phyloP scores from a whole-genome alignment of 2,888 invertebrate species.

The Globia sparganii region DNA sequence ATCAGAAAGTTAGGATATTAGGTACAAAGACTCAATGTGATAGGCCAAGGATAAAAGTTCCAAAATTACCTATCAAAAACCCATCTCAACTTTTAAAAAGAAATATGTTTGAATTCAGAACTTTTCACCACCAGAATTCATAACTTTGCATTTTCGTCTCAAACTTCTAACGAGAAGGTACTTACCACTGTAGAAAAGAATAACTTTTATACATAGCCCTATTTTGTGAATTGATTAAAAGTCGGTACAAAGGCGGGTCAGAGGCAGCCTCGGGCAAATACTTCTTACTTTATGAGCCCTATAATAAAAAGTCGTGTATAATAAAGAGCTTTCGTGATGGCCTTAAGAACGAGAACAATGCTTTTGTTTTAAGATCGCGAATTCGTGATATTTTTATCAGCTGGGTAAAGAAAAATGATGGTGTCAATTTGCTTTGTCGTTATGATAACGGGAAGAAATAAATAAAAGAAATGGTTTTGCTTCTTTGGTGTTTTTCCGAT shows the following conservation, averaged over 20 bases:
- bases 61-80: background rate
- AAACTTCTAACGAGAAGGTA: slow-evolving; percentile 8
- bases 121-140: slow-evolving; percentile 6
- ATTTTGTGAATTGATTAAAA: slow-evolving; percentile 59
- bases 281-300: slow-evolving; percentile 43
- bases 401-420: background rate
- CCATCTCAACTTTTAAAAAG: background rate
- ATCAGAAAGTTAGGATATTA: background rate
- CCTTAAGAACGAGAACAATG: background rate
- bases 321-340: slow-evolving; percentile 35
- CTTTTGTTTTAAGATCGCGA: slow-evolving; percentile 29
- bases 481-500: background rate
- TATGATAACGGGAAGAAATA: background rate
- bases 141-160: slow-evolving; percentile 26
- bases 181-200: background rate
- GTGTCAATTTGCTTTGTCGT: background rate
- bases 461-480: background rate
- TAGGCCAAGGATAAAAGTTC: background rate
- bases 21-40: background rate
- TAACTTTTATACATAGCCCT: slow-evolving; percentile 6
- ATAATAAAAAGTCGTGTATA: slow-evolving; percentile 50
- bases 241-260: slow-evolving; percentile 42
- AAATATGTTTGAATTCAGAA: slow-evolving; percentile 1
- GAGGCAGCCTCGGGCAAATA: slow-evolving; percentile 32
- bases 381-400: slow-evolving; percentile 9